Conservation (phyloP, 2,113 vertebrate species). For the Neodon shergylaensis region DNA sequence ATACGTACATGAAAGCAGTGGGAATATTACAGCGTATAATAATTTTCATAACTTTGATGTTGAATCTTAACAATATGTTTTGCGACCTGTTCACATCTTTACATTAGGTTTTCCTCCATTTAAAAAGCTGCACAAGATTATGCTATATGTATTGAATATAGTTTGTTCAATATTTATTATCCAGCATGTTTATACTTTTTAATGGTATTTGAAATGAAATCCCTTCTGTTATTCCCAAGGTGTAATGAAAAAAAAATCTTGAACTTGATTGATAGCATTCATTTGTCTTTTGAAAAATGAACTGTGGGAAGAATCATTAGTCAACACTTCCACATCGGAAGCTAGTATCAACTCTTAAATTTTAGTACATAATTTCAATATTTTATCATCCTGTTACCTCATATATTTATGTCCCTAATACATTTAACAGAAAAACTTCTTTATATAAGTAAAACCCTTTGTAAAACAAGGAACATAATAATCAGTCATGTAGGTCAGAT, state of each 20-base stretch:
- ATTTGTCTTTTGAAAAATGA: neutral
- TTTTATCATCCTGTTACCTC: neutral
- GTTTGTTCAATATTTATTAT: neutral
- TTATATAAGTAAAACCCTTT: neutral
- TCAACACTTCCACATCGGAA: neutral
- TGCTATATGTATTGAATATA: neutral
- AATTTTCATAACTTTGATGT: neutral
- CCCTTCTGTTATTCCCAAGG: neutral
- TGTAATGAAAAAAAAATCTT: neutral
- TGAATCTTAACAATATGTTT: neutral
- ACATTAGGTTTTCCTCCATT: neutral
- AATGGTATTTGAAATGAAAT: neutral
- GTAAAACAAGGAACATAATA: neutral
- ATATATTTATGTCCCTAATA: neutral
- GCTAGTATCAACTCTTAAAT: neutral
- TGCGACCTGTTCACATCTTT: neutral
- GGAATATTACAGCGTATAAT: neutral
- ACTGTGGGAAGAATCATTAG: neutral
- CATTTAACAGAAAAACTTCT: neutral
- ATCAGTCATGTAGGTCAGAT: neutral
- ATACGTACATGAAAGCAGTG: neutral
- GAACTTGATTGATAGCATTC: neutral
- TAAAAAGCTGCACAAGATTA: neutral
- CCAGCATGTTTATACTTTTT: neutral
- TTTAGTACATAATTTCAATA: neutral